A percentile compares a stretch with the other conserved stretches of the same genome.
phyloP scores from a whole-genome alignment of 2,113 vertebrate genomes.

The Polypterus senegalus region DNA sequence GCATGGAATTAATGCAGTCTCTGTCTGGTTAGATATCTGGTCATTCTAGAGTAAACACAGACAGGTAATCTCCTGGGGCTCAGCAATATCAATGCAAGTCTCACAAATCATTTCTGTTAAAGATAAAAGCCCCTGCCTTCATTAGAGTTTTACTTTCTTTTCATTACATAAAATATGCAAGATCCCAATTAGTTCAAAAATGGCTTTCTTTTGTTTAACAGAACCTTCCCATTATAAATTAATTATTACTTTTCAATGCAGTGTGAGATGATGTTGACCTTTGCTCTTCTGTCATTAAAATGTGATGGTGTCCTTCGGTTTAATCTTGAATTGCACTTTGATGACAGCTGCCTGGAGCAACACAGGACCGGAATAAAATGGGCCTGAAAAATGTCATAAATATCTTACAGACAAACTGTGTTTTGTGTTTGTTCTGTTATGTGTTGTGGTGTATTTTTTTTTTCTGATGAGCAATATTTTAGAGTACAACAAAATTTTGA shows the following conservation, averaged over 20 bases:
- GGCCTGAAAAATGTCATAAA: constrained; percentile 24
- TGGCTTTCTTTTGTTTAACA: constrained; percentile 18
- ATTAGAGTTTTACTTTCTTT: constrained; percentile 24
- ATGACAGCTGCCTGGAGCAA: constrained; percentile 21
- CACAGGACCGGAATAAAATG: constrained; percentile 23
- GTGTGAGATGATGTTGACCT: constrained; percentile 7
- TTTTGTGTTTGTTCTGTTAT: constrained; percentile 1
- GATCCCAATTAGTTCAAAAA: constrained; percentile 27
- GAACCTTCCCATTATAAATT: constrained; percentile 17
- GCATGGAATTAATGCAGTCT: constrained; percentile 1
- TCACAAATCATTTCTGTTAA: background rate
- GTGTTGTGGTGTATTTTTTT: constrained; percentile 21
- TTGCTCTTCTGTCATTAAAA: constrained; percentile 14
- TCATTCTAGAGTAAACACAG: constrained; percentile 11
- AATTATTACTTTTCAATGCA: constrained; percentile 19
- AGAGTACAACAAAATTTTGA: background rate
- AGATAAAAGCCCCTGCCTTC: background rate
- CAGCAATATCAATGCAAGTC: constrained; percentile 18
- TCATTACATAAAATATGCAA: constrained; percentile 19
- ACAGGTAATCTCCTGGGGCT: constrained; percentile 11
- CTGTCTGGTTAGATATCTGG: background rate
- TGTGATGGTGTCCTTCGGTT: constrained; percentile 20
- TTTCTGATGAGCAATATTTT: constrained; percentile 5
- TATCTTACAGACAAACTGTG: constrained; percentile 7
- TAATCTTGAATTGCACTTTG: constrained; percentile 20